These are phyloP conservation scores for Lagopus leucura DNA, from an alignment of 2,113 vertebrate species.

Conservation along the genomic window DNA sequence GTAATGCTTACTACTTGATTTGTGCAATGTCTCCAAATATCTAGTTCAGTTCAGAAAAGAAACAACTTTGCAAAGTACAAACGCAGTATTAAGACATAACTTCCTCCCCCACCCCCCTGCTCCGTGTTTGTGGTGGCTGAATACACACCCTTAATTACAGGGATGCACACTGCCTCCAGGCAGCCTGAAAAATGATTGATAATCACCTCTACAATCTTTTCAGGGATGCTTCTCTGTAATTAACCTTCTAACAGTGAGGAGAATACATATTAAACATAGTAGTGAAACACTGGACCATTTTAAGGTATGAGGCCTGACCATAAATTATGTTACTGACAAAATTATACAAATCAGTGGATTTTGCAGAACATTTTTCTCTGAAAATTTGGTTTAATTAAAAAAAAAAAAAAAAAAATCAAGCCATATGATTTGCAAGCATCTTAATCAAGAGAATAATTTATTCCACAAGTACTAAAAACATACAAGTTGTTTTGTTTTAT, in stretches of 20 bases:
- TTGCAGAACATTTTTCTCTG: neutral
- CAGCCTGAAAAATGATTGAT: constrained; percentile 7
- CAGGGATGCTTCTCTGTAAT: constrained; percentile 33
- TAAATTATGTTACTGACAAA: neutral
- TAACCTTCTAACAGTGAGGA: neutral
- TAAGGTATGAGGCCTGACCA: neutral
- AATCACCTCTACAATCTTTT: constrained; percentile 43
- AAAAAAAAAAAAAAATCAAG: neutral
- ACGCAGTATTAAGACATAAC: neutral
- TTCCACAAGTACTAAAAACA: neutral
- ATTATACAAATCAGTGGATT: neutral
- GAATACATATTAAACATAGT: neutral
- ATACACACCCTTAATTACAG: constrained; percentile 22
- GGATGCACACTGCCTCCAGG: neutral
- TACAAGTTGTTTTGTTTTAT: neutral
- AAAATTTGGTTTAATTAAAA: neutral
- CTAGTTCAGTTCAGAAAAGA: neutral
- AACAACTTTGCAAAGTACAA: neutral
- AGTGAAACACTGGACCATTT: neutral
- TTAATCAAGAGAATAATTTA: neutral
- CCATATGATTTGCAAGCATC: neutral
- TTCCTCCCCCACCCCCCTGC: neutral
- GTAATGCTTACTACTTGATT: neutral
- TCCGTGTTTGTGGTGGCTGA: neutral
- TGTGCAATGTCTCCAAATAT: neutral